Base-by-base conservation (phyloP, 2,888 invertebrate genomes). In the Maniola hyperantus region DNA sequence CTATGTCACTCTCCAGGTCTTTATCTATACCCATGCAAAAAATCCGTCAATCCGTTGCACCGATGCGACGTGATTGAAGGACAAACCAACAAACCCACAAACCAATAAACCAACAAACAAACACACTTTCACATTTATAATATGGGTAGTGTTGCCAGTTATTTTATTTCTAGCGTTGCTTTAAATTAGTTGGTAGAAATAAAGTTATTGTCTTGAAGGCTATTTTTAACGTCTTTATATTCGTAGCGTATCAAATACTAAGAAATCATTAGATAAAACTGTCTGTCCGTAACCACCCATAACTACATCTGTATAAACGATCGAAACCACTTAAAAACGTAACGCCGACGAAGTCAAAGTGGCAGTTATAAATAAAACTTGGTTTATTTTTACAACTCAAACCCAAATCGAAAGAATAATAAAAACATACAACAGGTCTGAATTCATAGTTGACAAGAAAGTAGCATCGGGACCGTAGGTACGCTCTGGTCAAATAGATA, bases 391-490 rank as follows among this genome's bases (percentile, higher is more conserved):
- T 58, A 59, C 34, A 60, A 60, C 54, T 44, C 44, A 26, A 54
- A 44, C 33, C 63, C 54, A 65, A 65, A 62, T 68, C 58, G 57
- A 36, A 58, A 58, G 65, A 68, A 68, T 57, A 68, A 68, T 63
- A 66, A 67, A 67, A 67, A 67, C 60, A 67, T 64, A 67, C 69
- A 69, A 50, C 62, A 60, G 59, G 60, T 63, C 63, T 46, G 54
- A 46, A 70, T 68, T 61, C 70, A 66, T 42, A 65, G 64, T 65
- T 71, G 68, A 70, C 68, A 68, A 71, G 70, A 71, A 68, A 68
- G 71, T 66, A 67, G 71, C 64, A 55, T 64, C 59, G 66, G 61
- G 39, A 10, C 39, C 39, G 34, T 62, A 68, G 65, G 59, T 57
- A 20, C 20, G 11, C 39, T 20, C 11, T 20, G 42, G 2, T 42